Conservation (phyloP, 1,140 invertebrate species). For the Oscheius sp. region DNA sequence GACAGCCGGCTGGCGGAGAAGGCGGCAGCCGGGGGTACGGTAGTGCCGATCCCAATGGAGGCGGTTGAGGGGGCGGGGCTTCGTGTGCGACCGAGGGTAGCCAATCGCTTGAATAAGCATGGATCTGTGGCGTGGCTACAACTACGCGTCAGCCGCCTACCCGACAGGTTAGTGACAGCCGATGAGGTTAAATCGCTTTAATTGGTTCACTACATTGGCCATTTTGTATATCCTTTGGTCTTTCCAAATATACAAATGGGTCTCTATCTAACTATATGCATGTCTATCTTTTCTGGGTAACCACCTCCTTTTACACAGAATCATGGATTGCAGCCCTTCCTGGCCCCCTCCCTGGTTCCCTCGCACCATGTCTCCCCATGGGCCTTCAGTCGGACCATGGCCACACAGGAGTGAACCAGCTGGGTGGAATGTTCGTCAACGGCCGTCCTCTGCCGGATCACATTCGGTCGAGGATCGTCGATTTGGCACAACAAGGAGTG, state of each 20-base stretch:
- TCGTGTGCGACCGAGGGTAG: conserved; percentile 26
- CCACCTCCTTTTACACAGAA: neutral
- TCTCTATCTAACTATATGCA: too few species aligned
- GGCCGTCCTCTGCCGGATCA: conserved; percentile 87
- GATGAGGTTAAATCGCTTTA: too few species aligned
- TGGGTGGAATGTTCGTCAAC: conserved; percentile 93
- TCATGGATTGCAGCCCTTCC: neutral
- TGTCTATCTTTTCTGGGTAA: too few species aligned
- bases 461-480: conserved; percentile 82
- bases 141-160: conserved; percentile 4
- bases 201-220: too few species aligned
- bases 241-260: too few species aligned
- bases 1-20: too few species aligned
- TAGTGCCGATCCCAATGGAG: too few species aligned
- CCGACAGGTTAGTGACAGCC: conserved; percentile 1
- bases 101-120: conserved; percentile 29
- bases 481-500: conserved; percentile 80
- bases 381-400: conserved; percentile 24
- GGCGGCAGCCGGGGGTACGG: too few species aligned
- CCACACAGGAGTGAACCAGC: conserved; percentile 79
- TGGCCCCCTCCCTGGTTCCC: neutral
- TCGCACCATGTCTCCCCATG: neutral
- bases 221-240: neutral
- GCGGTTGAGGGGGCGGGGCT: too few species aligned
- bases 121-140: conserved; percentile 18